These are phyloP conservation scores for Asbolus verrucosus DNA, from an alignment of 1,140 invertebrate genomes.

Conservation along the genomic window DNA sequence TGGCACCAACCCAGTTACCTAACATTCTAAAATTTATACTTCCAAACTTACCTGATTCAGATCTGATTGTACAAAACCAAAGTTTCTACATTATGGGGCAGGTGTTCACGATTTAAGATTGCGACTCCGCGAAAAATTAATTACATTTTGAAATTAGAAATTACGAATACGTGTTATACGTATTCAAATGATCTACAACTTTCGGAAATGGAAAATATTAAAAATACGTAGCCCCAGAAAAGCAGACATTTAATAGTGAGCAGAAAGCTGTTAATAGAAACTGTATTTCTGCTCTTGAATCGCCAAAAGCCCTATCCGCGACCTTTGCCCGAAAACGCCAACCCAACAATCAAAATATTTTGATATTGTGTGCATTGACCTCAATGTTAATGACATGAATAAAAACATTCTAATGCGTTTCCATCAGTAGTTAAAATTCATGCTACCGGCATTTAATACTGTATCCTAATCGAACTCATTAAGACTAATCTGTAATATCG, in stretches of 20 bases:
- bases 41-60: constrained; percentile 15
- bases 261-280: not conserved
- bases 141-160: too few relatives aligned
- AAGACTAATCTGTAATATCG: constrained; percentile 21
- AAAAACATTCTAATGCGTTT: constrained; percentile 2
- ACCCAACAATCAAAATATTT: not conserved
- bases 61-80: constrained; percentile 7
- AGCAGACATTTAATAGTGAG: too few relatives aligned
- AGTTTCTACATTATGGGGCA: constrained; percentile 23
- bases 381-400: not conserved
- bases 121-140: not conserved
- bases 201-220: too few relatives aligned
- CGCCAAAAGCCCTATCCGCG: not conserved
- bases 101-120: constrained; percentile 9
- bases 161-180: too few relatives aligned
- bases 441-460: constrained; percentile 9
- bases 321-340: not conserved
- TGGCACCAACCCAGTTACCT: constrained; percentile 20
- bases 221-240: too few relatives aligned
- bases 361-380: constrained; percentile 10
- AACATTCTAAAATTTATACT: constrained; percentile 30
- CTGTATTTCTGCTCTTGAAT: not conserved
- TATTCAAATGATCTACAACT: too few relatives aligned
- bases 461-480: constrained; percentile 19
- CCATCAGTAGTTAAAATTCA: constrained; percentile 3